Conservation (phyloP, 1,140 invertebrate genomes). For the Nomia melanderi region DNA sequence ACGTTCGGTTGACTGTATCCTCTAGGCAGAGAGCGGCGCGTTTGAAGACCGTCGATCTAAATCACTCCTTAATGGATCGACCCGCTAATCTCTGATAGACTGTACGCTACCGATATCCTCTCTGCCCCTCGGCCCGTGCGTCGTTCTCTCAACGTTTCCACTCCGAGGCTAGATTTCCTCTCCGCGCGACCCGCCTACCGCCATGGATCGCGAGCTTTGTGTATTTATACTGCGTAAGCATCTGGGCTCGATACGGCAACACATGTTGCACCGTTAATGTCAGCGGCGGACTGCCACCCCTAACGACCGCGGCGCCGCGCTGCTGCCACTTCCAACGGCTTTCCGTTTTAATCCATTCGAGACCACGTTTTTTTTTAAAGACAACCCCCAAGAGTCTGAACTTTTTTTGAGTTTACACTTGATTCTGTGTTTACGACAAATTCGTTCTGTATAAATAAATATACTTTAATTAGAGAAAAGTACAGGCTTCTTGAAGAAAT, state of each 20-base stretch:
- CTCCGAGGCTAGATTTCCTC: conserved; percentile 11
- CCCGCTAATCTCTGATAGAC: conserved; percentile 74
- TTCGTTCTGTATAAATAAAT: too few relatives aligned
- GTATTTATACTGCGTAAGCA: conserved; percentile 17
- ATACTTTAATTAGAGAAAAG: too few relatives aligned
- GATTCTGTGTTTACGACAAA: too few relatives aligned
- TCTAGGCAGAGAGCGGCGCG: conserved; percentile 37
- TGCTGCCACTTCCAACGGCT: too few relatives aligned
- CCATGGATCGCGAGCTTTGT: conserved; percentile 21
- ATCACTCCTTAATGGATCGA: conserved; percentile 75
- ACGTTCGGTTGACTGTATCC: neutral
- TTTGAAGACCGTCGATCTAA: conserved; percentile 67
- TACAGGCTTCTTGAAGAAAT: too few relatives aligned
- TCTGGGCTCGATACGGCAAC: conserved; percentile 31
- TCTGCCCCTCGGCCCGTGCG: conserved; percentile 2
- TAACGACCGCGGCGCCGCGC: too few relatives aligned
- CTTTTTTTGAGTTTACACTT: too few relatives aligned
- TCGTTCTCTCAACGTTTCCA: conserved; percentile 5
- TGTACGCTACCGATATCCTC: conserved; percentile 53
- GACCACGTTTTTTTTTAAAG: too few relatives aligned
- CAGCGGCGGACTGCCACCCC: neutral
- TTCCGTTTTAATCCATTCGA: too few relatives aligned
- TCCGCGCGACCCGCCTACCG: conserved; percentile 1
- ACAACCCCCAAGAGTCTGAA: too few relatives aligned
- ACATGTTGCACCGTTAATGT: conserved; percentile 23